Evolutionary conservation across 2,113 vertebrate genomes (phyloP), one percentile per base, ranked within the genome.

Genomic region (Gopherus evgoodei): DNA sequence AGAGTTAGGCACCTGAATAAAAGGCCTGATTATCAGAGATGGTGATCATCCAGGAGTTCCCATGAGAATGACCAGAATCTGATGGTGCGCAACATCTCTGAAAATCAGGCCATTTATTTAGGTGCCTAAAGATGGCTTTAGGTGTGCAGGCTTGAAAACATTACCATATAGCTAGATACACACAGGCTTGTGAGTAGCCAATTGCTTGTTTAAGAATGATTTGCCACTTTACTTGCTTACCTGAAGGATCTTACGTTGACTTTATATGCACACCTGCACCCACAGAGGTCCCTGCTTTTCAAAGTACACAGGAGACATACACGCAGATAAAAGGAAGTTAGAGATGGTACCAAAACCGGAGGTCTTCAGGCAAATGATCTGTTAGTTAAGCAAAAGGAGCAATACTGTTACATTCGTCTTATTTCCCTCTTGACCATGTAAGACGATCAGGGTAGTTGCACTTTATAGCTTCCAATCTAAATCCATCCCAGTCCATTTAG

Each of bases 381-480:
- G 79, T 21, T 81, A 38, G 11, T 57, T 47, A 42, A 5, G 11
- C 56, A 24, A 72, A 69, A 82, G 75, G 52, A 86, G 31, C n/a
- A 81, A 6, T 52, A 14, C 21, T 91, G 19, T 49, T 75, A 4
- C 56, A 44, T 44, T 44, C 44, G 6, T 44, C 44, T 44, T 44
- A 44, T 44, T 44, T 44, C 44, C 44, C 44, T 44, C 44, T 44
- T 44, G 7, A 44, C 44, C 44, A 44, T 85, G 35, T 79, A 79
- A 90, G 76, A 82, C 50, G 31, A 91, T 44, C 50, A 29, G 80
- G 47, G 54, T 57, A 83, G 69, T 81, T 62, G 44, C 85, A 50
- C 54, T 75, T 87, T 84, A 16, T 16, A 53, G 76, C 38, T 95
- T 87, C 89, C 87, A 52, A 4, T 83, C 62, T 93, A 84, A 95